Conservation (phyloP, 2,113 vertebrate genomes). For the Pipa parva region DNA sequence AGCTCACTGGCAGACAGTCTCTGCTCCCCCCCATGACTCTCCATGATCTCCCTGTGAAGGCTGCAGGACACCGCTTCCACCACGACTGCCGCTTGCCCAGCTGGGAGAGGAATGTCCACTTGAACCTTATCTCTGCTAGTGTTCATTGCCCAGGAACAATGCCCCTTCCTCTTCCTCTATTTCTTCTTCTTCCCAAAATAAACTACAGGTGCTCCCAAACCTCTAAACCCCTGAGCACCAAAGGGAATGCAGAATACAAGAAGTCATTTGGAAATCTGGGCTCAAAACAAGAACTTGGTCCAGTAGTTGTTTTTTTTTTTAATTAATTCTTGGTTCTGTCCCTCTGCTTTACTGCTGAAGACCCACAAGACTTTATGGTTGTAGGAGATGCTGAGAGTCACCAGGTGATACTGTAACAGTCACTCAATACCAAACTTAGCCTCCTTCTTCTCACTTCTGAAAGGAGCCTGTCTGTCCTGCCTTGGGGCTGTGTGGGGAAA, state of each 20-base stretch:
- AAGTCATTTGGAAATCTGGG: not conserved
- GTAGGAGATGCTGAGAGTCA: not conserved
- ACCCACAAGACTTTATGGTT: no score
- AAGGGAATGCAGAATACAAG: not conserved
- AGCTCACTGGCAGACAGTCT: conserved; percentile 54
- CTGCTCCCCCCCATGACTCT: conserved; percentile 58
- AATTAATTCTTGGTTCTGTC: no score
- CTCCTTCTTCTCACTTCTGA: not conserved
- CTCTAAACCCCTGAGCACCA: conserved; percentile 64
- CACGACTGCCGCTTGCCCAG: conserved; percentile 52
- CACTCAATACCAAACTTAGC: not conserved
- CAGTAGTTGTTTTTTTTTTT: no score
- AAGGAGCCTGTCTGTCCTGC: no score
- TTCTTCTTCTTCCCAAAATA: not conserved
- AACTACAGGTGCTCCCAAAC: no score
- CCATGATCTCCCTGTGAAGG: conserved; percentile 61
- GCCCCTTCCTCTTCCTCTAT: not conserved
- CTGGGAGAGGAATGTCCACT: conserved; percentile 66
- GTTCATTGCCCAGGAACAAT: conserved; percentile 60
- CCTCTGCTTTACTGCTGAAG: no score
- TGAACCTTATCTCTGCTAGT: conserved; percentile 65
- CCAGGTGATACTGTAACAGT: no score
- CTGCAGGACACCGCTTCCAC: conserved; percentile 51
- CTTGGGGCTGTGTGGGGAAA: conserved; percentile 34
- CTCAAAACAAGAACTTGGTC: no score